Conservation (phyloP, 2,113 vertebrate genomes). For the Promerops cafer region DNA sequence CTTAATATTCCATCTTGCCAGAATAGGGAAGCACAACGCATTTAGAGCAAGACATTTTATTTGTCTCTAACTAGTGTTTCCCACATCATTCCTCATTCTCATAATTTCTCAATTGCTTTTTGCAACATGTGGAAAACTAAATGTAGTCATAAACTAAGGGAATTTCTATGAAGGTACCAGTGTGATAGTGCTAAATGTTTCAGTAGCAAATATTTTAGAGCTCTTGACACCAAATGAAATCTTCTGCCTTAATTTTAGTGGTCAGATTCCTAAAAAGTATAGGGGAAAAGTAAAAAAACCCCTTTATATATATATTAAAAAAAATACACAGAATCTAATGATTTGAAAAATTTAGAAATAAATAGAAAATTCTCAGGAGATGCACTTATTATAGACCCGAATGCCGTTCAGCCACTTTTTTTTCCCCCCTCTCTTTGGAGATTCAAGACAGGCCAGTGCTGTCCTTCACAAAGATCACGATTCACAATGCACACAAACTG, state of each 20-base stretch:
- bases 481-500: not conserved
- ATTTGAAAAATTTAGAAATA: not conserved
- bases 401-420: not conserved
- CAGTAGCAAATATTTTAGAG: not conserved
- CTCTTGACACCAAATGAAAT: not conserved
- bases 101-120: not conserved
- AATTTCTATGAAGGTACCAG: not conserved
- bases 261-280: not conserved
- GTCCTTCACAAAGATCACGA: not conserved
- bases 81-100: not conserved
- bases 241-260: not conserved
- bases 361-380: not conserved
- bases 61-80: not conserved
- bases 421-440: accelerated
- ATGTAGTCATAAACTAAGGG: not conserved
- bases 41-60: not conserved
- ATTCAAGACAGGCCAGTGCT: not conserved
- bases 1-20: not conserved
- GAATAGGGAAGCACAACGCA: not conserved
- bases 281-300: not conserved
- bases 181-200: not conserved
- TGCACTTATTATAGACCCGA: not conserved
- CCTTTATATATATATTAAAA: too few relatives aligned
- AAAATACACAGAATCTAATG: not conserved
- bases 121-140: not conserved